Base-by-base conservation (phyloP, 2,113 vertebrate species). In the Leiothrix lutea region DNA sequence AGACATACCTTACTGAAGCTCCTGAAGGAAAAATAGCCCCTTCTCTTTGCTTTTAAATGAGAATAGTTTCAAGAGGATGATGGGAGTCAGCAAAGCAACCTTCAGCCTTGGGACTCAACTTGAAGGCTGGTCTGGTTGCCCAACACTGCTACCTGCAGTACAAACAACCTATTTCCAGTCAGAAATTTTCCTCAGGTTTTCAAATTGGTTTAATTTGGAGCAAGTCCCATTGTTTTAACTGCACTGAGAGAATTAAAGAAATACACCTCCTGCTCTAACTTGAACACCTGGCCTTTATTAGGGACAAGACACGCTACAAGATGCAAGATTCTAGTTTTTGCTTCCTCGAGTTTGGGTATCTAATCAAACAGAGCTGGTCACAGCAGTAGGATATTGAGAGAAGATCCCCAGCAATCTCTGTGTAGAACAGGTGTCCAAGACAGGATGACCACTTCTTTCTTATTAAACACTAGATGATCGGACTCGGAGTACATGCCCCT, bases 291-390 rank as follows among this genome's bases (percentile, higher is more conserved):
- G 11, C 6, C 24, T 78, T 86, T 40, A 14, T 47, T 57, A 84
- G 8, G 10, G 9, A 38, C 19, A 71, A 18, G 31, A 67, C 47
- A 8, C 20, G 17, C 19, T n/a, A 13, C 5, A 40, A 73, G 14
- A 82, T 7, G 35, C 15, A 51, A 26, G 33, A 50, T 8, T 14
- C 10, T 50, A 26, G 24, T 28, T 77, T 83, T 86, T 78, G 1
- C 10, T 58, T 78, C n/a, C 38, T 73, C 16, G 8, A 0, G 8
- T 7, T 15, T 54, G 8, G 3, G 1, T 54, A 26, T 73, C 17
- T 44, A 51, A 77, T n/a, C 7, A 66, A 74, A 35, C 14, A 69
- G 25, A 58, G 4, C 6, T 28, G 17, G 12, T 8, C 36, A 56
- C 0, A 2, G 22, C 11, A 12, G 8, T 80, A 12, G 19, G 15